Percentiles rank a stretch among this genome's conserved stretches.
Conservation (phyloP, 2,888 invertebrate genomes). For the Drosophila mimica region DNA sequence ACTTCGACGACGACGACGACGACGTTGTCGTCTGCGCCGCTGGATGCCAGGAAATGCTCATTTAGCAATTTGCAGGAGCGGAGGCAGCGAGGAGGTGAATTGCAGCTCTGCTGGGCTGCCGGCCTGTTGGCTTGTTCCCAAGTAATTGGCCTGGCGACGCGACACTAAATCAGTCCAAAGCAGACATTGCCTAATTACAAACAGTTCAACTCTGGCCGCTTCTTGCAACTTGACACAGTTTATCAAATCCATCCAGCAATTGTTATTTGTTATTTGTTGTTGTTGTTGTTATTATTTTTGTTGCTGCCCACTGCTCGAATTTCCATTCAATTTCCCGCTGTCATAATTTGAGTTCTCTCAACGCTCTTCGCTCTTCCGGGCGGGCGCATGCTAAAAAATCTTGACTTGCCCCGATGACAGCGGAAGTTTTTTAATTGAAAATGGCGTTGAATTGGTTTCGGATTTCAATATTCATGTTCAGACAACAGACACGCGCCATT, state of each 20-base stretch:
- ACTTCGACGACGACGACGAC: constrained; percentile 46
- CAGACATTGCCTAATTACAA: constrained; percentile 67
- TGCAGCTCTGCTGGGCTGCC: constrained; percentile 2
- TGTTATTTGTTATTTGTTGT: constrained; percentile 6
- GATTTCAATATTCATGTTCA: constrained; percentile 52
- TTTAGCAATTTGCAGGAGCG: constrained; percentile 73
- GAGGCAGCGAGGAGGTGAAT: constrained; percentile 14
- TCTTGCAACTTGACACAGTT: constrained; percentile 73
- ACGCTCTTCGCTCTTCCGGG: constrained; percentile 43
- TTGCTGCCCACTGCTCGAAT: constrained; percentile 47
- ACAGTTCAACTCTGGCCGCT: constrained; percentile 19
- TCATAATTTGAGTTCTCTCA: constrained; percentile 25
- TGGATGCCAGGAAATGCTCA: constrained; percentile 85
- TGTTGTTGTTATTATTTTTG: background rate
- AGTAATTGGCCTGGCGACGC: constrained; percentile 73
- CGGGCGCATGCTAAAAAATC: constrained; percentile 66
- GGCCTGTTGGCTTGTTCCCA: constrained; percentile 45
- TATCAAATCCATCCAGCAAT: constrained; percentile 60
- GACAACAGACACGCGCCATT: constrained; percentile 64
- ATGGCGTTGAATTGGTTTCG: constrained; percentile 75
- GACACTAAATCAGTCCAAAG: constrained; percentile 79
- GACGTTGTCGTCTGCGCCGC: constrained; percentile 81
- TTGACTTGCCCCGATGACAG: constrained; percentile 41
- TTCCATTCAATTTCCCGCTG: constrained; percentile 67
- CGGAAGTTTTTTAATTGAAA: constrained; percentile 75